Percentiles rank a stretch among this genome's conserved stretches.
phyloP scores from a whole-genome alignment of 2,888 invertebrate species.

The Atrina japonica region DNA sequence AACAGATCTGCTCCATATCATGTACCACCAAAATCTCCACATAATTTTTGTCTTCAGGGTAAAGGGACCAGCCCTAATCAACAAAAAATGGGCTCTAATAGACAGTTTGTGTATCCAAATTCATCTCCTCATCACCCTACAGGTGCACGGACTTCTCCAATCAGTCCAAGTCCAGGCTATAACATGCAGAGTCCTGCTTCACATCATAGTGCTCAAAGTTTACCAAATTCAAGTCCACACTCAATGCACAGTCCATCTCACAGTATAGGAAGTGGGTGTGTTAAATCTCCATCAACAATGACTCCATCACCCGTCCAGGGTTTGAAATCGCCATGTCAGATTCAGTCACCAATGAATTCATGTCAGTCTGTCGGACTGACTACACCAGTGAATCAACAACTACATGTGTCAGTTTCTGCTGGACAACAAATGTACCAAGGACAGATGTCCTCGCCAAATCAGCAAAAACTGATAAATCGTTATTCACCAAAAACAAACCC shows the following conservation, averaged over 20 bases:
- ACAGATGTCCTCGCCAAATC: slow-evolving; percentile 50
- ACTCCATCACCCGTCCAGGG: slow-evolving; percentile 51
- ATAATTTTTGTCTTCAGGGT: slow-evolving; percentile 49
- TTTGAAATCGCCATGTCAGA: slow-evolving; percentile 65
- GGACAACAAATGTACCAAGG: slow-evolving; percentile 39
- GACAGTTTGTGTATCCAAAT: slow-evolving; percentile 54
- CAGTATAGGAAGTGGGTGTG: slow-evolving; percentile 43
- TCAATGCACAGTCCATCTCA: slow-evolving; percentile 71
- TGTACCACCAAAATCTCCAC: slow-evolving; percentile 66
- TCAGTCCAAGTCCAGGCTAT: slow-evolving; percentile 63
- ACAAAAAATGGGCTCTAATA: slow-evolving; percentile 36
- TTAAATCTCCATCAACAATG: slow-evolving; percentile 57
- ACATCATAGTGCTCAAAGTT: slow-evolving; percentile 70
- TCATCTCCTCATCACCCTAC: slow-evolving; percentile 55
- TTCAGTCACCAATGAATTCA: slow-evolving; percentile 52
- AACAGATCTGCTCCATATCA: slow-evolving; percentile 72
- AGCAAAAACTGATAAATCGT: slow-evolving; percentile 27
- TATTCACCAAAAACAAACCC: slow-evolving; percentile 46
- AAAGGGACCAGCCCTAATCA: slow-evolving; percentile 19
- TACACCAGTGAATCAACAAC: slow-evolving; percentile 57
- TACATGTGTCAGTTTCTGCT: slow-evolving; percentile 54
- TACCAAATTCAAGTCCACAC: slow-evolving; percentile 72
- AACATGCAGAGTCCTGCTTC: slow-evolving; percentile 70
- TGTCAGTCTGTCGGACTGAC: slow-evolving; percentile 46
- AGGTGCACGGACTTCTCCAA: slow-evolving; percentile 63